These are phyloP conservation scores for Lycopodina hypogea DNA, from an alignment of 37 sponge, comb jelly and placozoan genomes.

Conservation along the genomic window DNA sequence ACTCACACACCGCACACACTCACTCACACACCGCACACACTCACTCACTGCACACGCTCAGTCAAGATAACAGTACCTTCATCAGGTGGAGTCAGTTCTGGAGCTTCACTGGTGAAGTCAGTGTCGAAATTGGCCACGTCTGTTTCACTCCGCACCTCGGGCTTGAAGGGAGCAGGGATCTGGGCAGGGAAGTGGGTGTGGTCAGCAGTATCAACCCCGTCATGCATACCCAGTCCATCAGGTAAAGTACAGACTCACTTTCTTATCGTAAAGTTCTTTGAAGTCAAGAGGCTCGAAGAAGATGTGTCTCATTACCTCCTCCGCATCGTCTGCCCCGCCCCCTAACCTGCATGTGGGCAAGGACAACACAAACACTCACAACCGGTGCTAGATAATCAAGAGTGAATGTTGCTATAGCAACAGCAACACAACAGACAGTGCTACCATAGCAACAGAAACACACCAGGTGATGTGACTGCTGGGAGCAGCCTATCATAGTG, in stretches of 20 bases:
- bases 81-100: slow-evolving; percentile 86
- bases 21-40: too few species aligned
- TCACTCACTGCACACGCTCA: too few species aligned
- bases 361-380: background rate
- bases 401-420: background rate
- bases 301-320: slow-evolving; percentile 77
- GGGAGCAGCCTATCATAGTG: too few species aligned
- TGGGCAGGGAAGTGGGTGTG: slow-evolving; percentile 6
- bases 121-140: slow-evolving; percentile 86
- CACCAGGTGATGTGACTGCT: too few species aligned
- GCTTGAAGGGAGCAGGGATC: slow-evolving; percentile 85
- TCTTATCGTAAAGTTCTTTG: slow-evolving; percentile 76
- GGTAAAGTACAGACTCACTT: slow-evolving; percentile 28
- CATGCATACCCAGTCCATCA: background rate
- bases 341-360: slow-evolving; percentile 57
- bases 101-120: slow-evolving; percentile 85
- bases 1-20: too few species aligned
- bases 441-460: background rate
- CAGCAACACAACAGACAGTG: background rate
- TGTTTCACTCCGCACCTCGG: slow-evolving; percentile 57
- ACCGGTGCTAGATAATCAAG: background rate
- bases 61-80: too few species aligned
- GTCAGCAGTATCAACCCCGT: background rate
- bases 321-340: slow-evolving; percentile 74
- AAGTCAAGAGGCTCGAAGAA: slow-evolving; percentile 80